Evolutionary conservation across 2,888 invertebrate genomes (phyloP).

Genomic region (Zootermopsis nevadensis): DNA sequence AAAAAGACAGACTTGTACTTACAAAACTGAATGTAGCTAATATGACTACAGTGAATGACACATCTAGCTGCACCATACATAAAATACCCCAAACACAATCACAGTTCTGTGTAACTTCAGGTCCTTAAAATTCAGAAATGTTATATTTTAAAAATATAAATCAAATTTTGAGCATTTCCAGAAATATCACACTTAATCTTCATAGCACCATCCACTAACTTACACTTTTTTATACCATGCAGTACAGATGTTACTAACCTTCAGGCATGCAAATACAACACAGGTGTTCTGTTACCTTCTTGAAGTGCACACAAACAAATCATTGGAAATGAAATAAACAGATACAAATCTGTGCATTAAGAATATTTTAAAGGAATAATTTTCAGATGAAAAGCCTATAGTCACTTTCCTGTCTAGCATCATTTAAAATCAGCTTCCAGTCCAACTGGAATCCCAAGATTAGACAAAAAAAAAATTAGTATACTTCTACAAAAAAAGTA

Average conservation of each 20-base stretch:
- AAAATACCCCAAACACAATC: background rate
- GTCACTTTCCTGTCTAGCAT: background rate
- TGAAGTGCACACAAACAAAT: background rate
- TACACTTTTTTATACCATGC: background rate
- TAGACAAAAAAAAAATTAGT: background rate
- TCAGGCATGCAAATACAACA: background rate
- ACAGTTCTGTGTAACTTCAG: background rate
- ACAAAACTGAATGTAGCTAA: background rate
- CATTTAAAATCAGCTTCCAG: background rate
- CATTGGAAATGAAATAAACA: background rate
- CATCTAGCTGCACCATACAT: background rate
- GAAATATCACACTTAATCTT: background rate
- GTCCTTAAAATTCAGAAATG: background rate
- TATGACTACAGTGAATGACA: background rate
- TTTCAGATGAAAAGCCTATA: background rate
- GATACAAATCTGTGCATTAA: background rate
- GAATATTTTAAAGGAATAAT: background rate
- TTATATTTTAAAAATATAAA: background rate
- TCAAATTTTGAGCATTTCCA: slow-evolving; percentile 19
- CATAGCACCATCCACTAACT: background rate
- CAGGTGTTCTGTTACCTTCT: background rate
- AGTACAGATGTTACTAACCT: background rate
- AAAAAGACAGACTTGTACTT: background rate
- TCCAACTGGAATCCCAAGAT: background rate
- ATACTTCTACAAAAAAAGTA: background rate